Evolutionary conservation across 2,888 invertebrate species (phyloP), one percentile per base, ranked within the genome.

Genomic region (Trichopria drosophilae): DNA sequence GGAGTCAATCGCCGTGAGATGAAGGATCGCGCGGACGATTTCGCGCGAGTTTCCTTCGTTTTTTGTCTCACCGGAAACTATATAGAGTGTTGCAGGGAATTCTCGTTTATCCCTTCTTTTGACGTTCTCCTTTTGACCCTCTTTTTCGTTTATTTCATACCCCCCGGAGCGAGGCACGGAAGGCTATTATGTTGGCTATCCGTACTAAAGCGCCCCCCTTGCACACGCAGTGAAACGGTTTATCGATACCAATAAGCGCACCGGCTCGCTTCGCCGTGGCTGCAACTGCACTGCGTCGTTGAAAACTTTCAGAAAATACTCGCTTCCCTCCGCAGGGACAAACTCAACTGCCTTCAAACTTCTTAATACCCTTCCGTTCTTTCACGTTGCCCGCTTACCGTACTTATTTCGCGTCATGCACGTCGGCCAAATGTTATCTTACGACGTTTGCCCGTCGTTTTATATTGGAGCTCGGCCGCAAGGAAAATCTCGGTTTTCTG

Each of bases 161-260:
- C n/a, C n/a, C n/a, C n/a, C n/a, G n/a, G n/a, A n/a, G n/a, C 47
- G 28, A 35, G 34, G 42, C 40, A 43, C 37, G 51, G 53, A 51
- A 51, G 34, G 45, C 55, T 43, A 56, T 64, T 64, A 60, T 61
- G 59, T 57, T 53, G 53, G 48, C 58, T 54, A 37, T 29, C 48
- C 50, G 29, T 16, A 26, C 22, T 41, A 34, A 50, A 50, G 37
- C 40, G 41, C 53, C 41, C 45, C 42, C 41, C 29, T 34, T 49
- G 16, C 37, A 34, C 43, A 43, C 39, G 37, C 35, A 45, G 42
- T 51, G 51, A 55, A 59, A 61, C 61, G 58, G 57, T 63, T 68
- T 67, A 67, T 68, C 67, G 68, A 69, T 63, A 63, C 59, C 66
- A 69, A 69, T 67, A 68, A 66, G 63, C 58, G 44, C 50, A 31